Evolutionary conservation across 92 coral and sea anemone species (phyloP).

Genomic region (Galaxea fascicularis): DNA sequence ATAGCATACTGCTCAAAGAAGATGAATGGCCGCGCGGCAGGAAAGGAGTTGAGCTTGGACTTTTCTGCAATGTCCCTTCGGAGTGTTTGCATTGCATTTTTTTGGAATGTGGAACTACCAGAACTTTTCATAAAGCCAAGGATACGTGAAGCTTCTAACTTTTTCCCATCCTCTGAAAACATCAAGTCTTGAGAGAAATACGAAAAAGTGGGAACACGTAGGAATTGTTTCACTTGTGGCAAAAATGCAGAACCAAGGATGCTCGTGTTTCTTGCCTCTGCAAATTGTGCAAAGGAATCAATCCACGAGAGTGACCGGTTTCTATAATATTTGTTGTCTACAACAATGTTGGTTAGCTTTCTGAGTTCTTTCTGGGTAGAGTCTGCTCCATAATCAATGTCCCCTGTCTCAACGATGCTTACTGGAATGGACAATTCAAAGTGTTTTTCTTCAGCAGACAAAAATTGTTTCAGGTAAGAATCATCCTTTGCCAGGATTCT

Average conservation of each 20-base stretch:
- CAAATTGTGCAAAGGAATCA: slow-evolving; percentile 37
- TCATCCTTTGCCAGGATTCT: slow-evolving; percentile 83
- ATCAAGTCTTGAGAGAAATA: slow-evolving; percentile 67
- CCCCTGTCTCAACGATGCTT: slow-evolving; percentile 61
- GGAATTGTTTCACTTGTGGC: slow-evolving; percentile 49
- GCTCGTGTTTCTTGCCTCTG: not conserved
- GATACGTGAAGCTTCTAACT: slow-evolving; percentile 78
- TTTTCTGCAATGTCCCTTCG: slow-evolving; percentile 61
- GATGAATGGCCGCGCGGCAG: slow-evolving; percentile 65
- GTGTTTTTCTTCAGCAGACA: slow-evolving; percentile 69
- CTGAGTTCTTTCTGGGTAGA: slow-evolving; percentile 58
- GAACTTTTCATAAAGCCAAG: slow-evolving; percentile 71
- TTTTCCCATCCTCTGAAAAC: slow-evolving; percentile 59
- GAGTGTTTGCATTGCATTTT: slow-evolving; percentile 75
- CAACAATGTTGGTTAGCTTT: slow-evolving; percentile 64
- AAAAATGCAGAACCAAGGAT: slow-evolving; percentile 34
- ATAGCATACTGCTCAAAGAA: slow-evolving; percentile 85
- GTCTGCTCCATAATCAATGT: slow-evolving; percentile 48
- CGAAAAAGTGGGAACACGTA: slow-evolving; percentile 41
- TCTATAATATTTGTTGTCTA: slow-evolving; percentile 60
- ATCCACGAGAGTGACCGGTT: slow-evolving; percentile 80
- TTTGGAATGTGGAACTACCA: slow-evolving; percentile 59
- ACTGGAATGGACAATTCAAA: slow-evolving; percentile 66
- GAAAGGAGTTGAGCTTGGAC: slow-evolving; percentile 72
- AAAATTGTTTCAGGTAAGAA: slow-evolving; percentile 66